Conservation (phyloP, 2,888 invertebrate species). For the Lasioglossum calceatum region DNA sequence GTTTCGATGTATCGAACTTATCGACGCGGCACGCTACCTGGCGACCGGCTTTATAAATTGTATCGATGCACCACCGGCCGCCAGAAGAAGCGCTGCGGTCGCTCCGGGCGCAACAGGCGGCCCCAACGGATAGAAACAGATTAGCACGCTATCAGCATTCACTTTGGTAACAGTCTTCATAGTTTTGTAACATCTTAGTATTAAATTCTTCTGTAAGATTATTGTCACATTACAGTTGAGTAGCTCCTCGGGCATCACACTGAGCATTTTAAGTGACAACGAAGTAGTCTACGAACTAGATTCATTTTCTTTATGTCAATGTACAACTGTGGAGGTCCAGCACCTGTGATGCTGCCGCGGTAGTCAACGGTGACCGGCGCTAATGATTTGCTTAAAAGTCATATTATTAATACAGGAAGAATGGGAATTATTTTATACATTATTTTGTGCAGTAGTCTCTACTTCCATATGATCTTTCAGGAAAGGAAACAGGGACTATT, state of each 20-base stretch:
- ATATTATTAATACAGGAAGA: too few relatives aligned
- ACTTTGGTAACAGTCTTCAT: background rate
- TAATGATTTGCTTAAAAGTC: too few relatives aligned
- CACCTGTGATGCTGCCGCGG: background rate
- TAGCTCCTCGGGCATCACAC: background rate
- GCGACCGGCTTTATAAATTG: conserved; percentile 57
- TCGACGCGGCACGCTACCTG: conserved; percentile 66
- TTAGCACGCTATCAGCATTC: background rate
- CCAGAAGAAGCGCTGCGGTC: conserved; percentile 39
- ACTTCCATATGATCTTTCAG: background rate
- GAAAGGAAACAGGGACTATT: background rate
- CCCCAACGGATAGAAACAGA: background rate
- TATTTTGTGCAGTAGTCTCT: background rate
- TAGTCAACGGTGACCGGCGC: too few relatives aligned
- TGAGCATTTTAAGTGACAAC: background rate
- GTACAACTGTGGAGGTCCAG: background rate
- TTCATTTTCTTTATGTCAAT: background rate
- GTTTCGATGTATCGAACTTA: conserved; percentile 77
- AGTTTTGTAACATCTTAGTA: background rate
- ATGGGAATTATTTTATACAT: background rate
- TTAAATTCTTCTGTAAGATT: background rate
- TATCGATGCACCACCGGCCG: conserved; percentile 61
- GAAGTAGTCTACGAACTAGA: background rate
- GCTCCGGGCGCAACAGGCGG: conserved; percentile 35
- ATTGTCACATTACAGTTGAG: background rate